Percentiles rank a stretch among this genome's conserved stretches.
These are phyloP conservation scores for Tichodroma muraria DNA, from an alignment of 2,113 vertebrate species.

Conservation along the genomic window DNA sequence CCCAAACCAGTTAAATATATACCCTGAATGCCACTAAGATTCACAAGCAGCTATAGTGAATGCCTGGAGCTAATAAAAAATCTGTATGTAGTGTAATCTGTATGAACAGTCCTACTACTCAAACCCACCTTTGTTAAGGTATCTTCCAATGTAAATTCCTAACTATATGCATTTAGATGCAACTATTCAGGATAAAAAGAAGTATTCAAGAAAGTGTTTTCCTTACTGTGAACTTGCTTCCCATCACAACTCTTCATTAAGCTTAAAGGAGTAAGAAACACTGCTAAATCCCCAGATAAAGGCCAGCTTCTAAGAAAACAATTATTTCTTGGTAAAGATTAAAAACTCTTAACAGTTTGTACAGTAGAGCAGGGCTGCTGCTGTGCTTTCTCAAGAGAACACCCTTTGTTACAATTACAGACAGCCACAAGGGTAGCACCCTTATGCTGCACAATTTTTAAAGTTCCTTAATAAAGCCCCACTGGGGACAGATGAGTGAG, in stretches of 20 bases:
- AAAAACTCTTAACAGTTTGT: not conserved
- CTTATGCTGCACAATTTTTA: not conserved
- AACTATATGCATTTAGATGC: not conserved
- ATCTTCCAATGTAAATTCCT: not conserved
- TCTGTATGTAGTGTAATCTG: not conserved
- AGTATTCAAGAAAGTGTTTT: not conserved
- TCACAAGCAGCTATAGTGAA: not conserved
- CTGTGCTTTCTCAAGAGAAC: not conserved
- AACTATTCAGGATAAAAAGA: not conserved
- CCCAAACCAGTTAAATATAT: not conserved
- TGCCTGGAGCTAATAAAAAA: not conserved
- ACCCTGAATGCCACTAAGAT: not conserved
- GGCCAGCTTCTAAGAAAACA: not conserved
- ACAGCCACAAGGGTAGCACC: not conserved
- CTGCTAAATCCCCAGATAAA: not conserved
- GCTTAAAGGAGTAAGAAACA: not conserved
- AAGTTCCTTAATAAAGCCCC: not conserved
- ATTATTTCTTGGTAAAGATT: not conserved
- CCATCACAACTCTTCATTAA: not conserved
- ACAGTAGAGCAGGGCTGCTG: not conserved
- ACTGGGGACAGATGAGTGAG: accelerated
- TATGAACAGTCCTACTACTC: not conserved
- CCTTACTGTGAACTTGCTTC: not conserved
- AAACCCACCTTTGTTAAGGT: not conserved
- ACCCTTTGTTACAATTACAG: accelerated